phyloP scores from a whole-genome alignment of 2,888 invertebrate species.

The Drosophila prostipennis region DNA sequence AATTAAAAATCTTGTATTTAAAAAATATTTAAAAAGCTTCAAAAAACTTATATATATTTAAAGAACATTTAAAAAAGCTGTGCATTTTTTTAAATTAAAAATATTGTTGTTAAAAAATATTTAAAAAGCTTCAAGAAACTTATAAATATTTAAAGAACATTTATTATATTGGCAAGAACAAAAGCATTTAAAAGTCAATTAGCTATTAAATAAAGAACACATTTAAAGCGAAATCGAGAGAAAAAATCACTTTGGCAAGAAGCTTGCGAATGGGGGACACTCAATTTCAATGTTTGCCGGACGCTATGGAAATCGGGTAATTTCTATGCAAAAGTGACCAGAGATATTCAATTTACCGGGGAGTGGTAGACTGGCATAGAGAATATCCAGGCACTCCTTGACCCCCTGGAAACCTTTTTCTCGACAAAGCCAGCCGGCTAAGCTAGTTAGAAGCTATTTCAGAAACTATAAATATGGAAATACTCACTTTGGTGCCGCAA shows the following conservation, averaged over 20 bases:
- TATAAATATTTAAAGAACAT: background rate
- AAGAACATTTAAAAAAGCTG: no score
- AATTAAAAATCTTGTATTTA: no score
- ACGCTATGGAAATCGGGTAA: slow-evolving; percentile 26
- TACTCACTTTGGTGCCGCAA: slow-evolving; percentile 48
- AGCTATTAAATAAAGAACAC: background rate
- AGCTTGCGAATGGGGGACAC: background rate
- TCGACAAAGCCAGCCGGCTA: slow-evolving; percentile 28
- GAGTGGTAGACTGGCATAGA: background rate
- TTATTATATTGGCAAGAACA: background rate
- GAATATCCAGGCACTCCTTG: background rate
- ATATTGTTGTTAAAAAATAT: no score
- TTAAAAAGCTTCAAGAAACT: no score
- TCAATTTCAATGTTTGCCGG: slow-evolving; percentile 3
- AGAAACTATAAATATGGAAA: slow-evolving; percentile 57
- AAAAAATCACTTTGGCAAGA: slow-evolving; percentile 8
- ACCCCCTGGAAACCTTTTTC: background rate
- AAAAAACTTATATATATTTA: no score
- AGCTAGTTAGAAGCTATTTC: slow-evolving; percentile 58
- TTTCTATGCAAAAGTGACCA: slow-evolving; percentile 41
- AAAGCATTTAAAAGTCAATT: background rate
- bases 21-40: no score
- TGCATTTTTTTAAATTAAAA: no score
- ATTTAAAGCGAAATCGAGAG: background rate
- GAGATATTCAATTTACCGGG: slow-evolving; percentile 28